Evolutionary conservation across 2,888 invertebrate genomes (phyloP).

Genomic region (Deilephila elpenor): DNA sequence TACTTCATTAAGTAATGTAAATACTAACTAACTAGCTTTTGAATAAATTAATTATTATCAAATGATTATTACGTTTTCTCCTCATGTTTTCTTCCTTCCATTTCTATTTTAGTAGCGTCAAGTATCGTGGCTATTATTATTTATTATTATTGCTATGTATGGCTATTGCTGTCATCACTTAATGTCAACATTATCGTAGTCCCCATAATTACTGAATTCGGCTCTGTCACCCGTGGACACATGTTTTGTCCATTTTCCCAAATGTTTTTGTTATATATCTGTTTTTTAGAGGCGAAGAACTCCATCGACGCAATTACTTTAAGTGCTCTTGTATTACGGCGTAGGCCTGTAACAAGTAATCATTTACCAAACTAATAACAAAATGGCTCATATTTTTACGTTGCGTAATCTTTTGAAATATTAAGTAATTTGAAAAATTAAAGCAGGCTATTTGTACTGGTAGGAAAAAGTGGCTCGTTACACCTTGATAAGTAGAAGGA

Average conservation of each 20-base stretch:
- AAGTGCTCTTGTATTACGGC: not conserved
- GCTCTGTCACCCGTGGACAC: not conserved
- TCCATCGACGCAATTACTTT: slow-evolving; percentile 14
- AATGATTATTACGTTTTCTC: no score
- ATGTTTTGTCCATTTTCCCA: not conserved
- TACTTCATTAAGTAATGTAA: no score
- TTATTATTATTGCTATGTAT: no score
- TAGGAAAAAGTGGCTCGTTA: not conserved
- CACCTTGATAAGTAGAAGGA: not conserved
- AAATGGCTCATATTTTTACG: slow-evolving; percentile 5
- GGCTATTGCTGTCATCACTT: no score
- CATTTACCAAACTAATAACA: slow-evolving; percentile 1
- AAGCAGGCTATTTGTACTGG: not conserved
- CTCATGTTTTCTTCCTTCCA: no score
- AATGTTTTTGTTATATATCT: slow-evolving; percentile 11
- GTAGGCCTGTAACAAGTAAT: not conserved
- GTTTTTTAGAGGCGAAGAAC: slow-evolving; percentile 5
- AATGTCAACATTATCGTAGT: no score
- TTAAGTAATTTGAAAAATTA: not conserved
- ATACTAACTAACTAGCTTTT: no score
- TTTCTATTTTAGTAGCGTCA: no score
- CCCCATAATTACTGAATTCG: not conserved
- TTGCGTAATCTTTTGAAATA: not conserved
- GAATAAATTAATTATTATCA: no score
- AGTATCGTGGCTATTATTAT: no score